Percentiles rank a stretch among this genome's conserved stretches.
These are phyloP conservation scores for Potorous gilbertii DNA, from an alignment of 2,797 vertebrate genomes.

Conservation along the genomic window DNA sequence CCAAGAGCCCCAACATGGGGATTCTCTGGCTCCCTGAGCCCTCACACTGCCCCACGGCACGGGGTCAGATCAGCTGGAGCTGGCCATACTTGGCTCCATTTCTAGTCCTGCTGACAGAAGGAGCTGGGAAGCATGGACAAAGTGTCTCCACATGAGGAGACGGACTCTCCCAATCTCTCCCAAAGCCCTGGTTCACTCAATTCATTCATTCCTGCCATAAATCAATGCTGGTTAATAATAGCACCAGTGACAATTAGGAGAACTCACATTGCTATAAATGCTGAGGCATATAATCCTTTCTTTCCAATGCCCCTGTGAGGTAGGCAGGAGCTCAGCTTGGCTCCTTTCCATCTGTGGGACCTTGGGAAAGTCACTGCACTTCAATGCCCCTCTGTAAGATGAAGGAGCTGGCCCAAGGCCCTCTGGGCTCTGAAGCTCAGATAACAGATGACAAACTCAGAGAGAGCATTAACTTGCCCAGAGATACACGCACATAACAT, in stretches of 20 bases:
- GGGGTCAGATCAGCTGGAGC: no score
- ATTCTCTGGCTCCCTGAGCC: neutral
- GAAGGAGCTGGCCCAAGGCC: neutral
- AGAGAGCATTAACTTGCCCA: neutral
- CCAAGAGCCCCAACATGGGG: neutral
- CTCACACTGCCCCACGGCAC: no score
- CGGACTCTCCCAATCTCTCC: no score
- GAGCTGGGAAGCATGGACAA: no score
- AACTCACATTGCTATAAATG: fast-evolving
- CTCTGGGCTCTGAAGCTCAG: no score
- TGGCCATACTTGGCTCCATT: no score
- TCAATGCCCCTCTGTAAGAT: neutral
- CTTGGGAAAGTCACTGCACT: neutral
- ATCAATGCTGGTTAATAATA: neutral
- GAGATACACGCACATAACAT: neutral
- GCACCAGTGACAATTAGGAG: neutral
- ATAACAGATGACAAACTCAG: neutral
- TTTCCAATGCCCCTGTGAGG: no score
- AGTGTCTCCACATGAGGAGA: neutral
- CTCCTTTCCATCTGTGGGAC: neutral
- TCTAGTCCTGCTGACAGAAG: neutral
- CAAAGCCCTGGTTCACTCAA: neutral
- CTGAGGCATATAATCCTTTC: neutral
- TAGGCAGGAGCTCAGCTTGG: no score
- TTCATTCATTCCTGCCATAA: neutral